Evolutionary conservation across 2,797 vertebrate species (phyloP).

Genomic region (Peromyscus melanophrys): DNA sequence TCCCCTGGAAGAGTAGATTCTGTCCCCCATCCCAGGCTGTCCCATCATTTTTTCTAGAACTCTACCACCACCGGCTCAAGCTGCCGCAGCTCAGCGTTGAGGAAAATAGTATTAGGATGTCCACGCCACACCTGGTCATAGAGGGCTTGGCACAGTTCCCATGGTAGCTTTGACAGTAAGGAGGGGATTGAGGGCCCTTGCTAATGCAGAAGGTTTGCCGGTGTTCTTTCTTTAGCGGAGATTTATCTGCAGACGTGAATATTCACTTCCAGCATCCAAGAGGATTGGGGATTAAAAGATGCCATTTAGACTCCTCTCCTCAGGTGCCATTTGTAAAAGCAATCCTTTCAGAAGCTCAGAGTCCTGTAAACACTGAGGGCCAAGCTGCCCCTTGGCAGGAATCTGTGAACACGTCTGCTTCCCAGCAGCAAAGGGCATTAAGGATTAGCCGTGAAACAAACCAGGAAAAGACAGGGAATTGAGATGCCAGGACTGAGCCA

Average conservation of each 20-base stretch:
- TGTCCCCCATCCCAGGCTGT: neutral
- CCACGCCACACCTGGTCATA: rapidly evolving
- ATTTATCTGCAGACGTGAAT: neutral
- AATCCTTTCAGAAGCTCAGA: neutral
- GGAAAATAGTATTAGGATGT: neutral
- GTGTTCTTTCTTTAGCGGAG: neutral
- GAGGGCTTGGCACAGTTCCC: too few species aligned
- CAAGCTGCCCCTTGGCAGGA: rapidly evolving
- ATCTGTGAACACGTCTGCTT: rapidly evolving
- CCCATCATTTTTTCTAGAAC: neutral
- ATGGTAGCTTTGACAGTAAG: rapidly evolving
- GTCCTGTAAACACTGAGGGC: neutral
- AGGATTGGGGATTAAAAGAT: neutral
- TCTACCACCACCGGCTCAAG: neutral
- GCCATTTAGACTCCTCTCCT: neutral
- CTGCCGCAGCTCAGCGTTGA: neutral
- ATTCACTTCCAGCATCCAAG: neutral
- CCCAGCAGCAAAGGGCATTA: neutral
- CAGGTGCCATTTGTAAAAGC: neutral
- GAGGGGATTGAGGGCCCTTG: neutral
- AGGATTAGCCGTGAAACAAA: neutral
- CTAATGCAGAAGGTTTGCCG: neutral
- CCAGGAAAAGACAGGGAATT: neutral
- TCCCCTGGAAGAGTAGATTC: neutral
- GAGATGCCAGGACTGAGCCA: rapidly evolving